Percentiles rank a stretch among this genome's conserved stretches.
These are phyloP conservation scores for Molanna angustata DNA, from an alignment of 2,888 invertebrate species.

Conservation along the genomic window DNA sequence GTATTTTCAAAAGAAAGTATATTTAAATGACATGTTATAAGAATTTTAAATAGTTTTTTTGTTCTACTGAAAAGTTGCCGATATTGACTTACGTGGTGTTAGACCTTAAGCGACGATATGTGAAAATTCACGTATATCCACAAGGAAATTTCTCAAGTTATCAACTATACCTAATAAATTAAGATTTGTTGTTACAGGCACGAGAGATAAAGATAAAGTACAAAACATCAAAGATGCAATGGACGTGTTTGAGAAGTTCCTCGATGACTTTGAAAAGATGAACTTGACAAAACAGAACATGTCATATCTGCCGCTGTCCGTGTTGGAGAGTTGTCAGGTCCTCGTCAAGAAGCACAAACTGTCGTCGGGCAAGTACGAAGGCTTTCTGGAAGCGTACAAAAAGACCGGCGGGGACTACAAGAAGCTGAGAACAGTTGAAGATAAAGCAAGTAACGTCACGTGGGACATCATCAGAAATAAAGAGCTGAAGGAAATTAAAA, in stretches of 20 bases:
- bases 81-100: too few species aligned
- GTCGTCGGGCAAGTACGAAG: conserved; percentile 46
- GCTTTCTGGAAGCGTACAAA: conserved; percentile 64
- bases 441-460: conserved; percentile 56
- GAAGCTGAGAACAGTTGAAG: conserved; percentile 62
- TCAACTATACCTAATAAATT: too few species aligned
- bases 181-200: conserved; percentile 51
- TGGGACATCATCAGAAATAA: conserved; percentile 75
- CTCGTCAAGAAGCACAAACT: conserved; percentile 54
- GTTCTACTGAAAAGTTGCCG: too few species aligned
- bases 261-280: conserved; percentile 68
- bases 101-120: too few species aligned
- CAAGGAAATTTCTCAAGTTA: too few species aligned
- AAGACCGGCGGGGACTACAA: conserved; percentile 69
- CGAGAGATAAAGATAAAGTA: conserved; percentile 72
- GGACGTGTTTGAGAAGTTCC: conserved; percentile 66
- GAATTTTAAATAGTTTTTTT: too few species aligned
- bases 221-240: conserved; percentile 73
- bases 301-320: conserved; percentile 61
- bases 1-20: too few species aligned
- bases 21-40: too few species aligned
- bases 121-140: too few species aligned
- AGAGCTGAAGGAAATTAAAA: conserved; percentile 57
- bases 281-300: conserved; percentile 68
- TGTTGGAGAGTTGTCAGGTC: conserved; percentile 55